Conservation (phyloP, 2,113 vertebrate genomes). For the Scomber japonicus region DNA sequence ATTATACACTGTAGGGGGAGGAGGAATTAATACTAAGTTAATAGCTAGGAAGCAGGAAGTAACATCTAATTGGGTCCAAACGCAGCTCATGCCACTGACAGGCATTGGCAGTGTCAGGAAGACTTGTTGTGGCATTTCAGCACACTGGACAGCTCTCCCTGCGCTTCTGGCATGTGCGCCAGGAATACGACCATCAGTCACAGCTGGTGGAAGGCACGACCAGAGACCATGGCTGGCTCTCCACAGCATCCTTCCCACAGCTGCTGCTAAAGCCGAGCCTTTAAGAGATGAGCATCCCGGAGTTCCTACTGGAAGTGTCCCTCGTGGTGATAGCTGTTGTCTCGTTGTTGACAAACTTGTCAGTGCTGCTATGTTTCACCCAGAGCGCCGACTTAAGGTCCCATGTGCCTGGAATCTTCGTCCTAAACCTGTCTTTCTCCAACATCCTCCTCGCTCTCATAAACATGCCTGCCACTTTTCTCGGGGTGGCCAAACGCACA, state of each 20-base stretch:
- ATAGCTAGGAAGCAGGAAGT: not conserved
- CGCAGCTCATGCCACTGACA: not conserved
- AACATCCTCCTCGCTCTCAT: conserved; percentile 85
- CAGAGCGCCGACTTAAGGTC: conserved; percentile 85
- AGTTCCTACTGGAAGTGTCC: conserved; percentile 84
- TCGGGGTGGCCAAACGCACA: conserved; percentile 75
- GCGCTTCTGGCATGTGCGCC: conserved; percentile 29
- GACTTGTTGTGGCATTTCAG: conserved; percentile 76
- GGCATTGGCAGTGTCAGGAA: not conserved
- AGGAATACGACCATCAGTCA: not conserved
- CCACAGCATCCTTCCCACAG: conserved; percentile 24
- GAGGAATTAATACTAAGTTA: not conserved
- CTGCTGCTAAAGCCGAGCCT: conserved; percentile 48
- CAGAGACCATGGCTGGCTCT: conserved; percentile 48
- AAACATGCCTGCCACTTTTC: conserved; percentile 86
- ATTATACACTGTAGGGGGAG: not conserved
- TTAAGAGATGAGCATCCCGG: conserved; percentile 86
- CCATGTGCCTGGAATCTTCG: conserved; percentile 85
- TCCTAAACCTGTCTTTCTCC: conserved; percentile 86
- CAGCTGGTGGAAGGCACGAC: conserved; percentile 28
- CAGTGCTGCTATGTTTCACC: conserved; percentile 87
- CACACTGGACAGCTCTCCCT: conserved; percentile 88
- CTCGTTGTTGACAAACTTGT: conserved; percentile 84
- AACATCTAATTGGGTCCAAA: not conserved
- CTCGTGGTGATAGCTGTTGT: conserved; percentile 83